These are phyloP conservation scores for Lasioglossum calceatum DNA, from an alignment of 2,888 invertebrate species.

Conservation along the genomic window DNA sequence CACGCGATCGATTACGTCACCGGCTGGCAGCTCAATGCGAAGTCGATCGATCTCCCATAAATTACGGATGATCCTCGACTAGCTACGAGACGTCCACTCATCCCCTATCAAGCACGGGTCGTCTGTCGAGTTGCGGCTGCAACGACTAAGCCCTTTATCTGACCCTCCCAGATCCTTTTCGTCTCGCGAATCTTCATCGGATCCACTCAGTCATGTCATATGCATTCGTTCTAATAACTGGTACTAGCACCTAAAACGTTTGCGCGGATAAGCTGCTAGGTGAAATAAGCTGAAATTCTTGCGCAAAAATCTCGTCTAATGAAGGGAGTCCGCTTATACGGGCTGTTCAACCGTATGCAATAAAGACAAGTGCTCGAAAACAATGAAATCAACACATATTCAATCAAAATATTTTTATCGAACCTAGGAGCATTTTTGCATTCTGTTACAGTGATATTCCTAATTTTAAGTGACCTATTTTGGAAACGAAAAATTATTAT, in stretches of 20 bases:
- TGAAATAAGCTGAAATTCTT: not conserved
- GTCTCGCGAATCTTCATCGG: constrained; percentile 60
- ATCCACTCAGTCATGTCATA: constrained; percentile 63
- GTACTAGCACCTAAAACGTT: constrained; percentile 12
- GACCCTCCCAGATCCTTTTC: constrained; percentile 65
- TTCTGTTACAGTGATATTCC: not conserved
- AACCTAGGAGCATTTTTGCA: too few species aligned
- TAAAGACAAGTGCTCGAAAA: not conserved
- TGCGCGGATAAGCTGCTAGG: not conserved
- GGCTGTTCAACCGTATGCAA: not conserved
- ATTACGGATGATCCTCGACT: constrained; percentile 69
- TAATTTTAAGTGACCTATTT: not conserved
- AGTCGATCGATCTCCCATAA: constrained; percentile 71
- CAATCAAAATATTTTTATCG: too few species aligned
- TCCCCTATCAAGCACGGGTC: constrained; percentile 60
- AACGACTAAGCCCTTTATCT: constrained; percentile 66
- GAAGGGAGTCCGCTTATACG: not conserved
- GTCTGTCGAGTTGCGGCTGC: constrained; percentile 60
- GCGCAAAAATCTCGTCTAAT: not conserved
- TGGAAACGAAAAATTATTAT: not conserved
- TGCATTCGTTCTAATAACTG: constrained; percentile 56
- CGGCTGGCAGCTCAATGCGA: constrained; percentile 58
- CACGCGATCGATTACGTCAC: constrained; percentile 68
- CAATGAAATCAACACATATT: not conserved
- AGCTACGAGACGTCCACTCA: constrained; percentile 68